Base-by-base conservation (phyloP, 2,797 vertebrate species). In the Dromococcyx pavoninus region DNA sequence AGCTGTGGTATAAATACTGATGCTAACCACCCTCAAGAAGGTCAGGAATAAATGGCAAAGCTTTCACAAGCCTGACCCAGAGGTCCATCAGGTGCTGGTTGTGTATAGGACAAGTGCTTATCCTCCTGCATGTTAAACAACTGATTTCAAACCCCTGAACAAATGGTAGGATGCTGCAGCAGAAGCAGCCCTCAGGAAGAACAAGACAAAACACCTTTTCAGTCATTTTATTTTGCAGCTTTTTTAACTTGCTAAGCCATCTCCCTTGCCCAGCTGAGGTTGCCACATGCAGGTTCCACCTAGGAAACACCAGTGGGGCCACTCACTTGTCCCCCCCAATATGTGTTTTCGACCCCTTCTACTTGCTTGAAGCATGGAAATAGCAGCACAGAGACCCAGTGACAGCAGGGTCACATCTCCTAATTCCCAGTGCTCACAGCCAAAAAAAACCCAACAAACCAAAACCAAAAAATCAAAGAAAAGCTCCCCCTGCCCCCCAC, bases 151-250 rank as follows among this genome's bases (percentile, higher is more conserved):
- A 16, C 18, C 22, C 54, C 61, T 56, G 61, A 75, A 74, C 37
- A 95, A 92, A 85, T 2, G 1, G 64, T 35, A 88, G 69, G 54
- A 72, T 62, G 62, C 87, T 93, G 90, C 94, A 92, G 84, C 72
- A 95, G 78, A 92, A 95, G 65, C 56, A 96, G 33, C 37, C n/a
- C 57, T 37, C 43, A 80, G 81, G 61, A 94, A 94, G 88, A 86
- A 88, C 74, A 64, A 51, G 50, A 56, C 46, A 64, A 84, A 93
- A 77, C 32, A 57, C 21, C 41, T 89, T 76, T 72, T 69, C 37
- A 69, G 46, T 50, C 32, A 57, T 73, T 91, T 92, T 62, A 84
- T 92, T 93, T 78, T 76, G 35, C 74, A 87, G 53, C 3, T 28
- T 54, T 91, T 96, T 84, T 14, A 2, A 44, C 60, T 89, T 60